Conservation (phyloP, 2,888 invertebrate genomes). For the Idaea dimidiata region DNA sequence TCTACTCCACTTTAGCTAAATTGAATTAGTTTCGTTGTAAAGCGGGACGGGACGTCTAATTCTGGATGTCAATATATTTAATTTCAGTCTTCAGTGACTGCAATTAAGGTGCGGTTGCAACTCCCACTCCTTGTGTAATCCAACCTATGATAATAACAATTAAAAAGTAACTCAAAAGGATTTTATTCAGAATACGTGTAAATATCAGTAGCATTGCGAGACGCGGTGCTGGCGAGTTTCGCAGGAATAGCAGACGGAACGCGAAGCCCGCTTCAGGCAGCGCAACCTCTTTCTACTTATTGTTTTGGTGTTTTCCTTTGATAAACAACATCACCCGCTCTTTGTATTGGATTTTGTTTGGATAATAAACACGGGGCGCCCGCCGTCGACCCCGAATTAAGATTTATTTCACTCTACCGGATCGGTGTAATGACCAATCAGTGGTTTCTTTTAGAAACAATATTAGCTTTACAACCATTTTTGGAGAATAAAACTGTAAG, state of each 20-base stretch:
- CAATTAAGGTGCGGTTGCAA: constrained; percentile 16
- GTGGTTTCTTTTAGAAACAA: constrained; percentile 12
- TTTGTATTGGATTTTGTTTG: constrained; percentile 53
- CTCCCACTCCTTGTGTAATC: not conserved
- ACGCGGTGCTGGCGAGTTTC: constrained; percentile 7
- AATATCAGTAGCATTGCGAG: constrained; percentile 7
- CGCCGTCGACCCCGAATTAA: constrained; percentile 29
- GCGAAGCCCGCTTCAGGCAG: constrained; percentile 23
- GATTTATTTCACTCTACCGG: constrained; percentile 31
- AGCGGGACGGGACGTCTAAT: constrained; percentile 54
- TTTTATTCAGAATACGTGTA: constrained; percentile 2
- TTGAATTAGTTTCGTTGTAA: constrained; percentile 58
- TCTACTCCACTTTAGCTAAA: constrained; percentile 54
- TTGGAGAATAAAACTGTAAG: not conserved
- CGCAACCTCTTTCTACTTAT: constrained; percentile 39
- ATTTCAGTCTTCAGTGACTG: constrained; percentile 56
- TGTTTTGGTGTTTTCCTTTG: constrained; percentile 50
- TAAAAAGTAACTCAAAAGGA: not conserved
- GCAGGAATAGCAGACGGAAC: constrained; percentile 7
- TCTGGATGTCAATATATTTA: constrained; percentile 67
- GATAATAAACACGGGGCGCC: constrained; percentile 26
- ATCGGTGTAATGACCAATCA: constrained; percentile 31
- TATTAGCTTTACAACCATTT: constrained; percentile 5
- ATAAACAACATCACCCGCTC: constrained; percentile 56
- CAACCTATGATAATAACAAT: not conserved